phyloP scores from a whole-genome alignment of 64 coral and sea anemone genomes.

The Pocillopora damicornis region DNA sequence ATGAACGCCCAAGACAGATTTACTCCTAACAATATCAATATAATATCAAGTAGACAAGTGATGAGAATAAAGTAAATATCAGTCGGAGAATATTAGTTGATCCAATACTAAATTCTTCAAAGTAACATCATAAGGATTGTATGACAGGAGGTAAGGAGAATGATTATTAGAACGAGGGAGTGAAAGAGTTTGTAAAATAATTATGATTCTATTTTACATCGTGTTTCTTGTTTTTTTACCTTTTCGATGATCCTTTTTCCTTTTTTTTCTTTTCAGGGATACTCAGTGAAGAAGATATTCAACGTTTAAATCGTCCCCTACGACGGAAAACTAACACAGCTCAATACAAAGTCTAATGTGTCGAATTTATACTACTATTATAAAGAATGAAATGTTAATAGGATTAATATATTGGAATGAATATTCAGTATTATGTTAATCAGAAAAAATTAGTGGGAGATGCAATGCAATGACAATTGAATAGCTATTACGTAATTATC shows the following conservation, averaged over 20 bases:
- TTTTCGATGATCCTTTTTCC: too few species aligned
- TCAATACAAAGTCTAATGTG: background rate
- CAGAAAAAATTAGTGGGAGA: background rate
- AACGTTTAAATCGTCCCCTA: slow-evolving; percentile 44
- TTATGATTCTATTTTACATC: background rate
- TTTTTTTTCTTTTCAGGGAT: slow-evolving; percentile 46
- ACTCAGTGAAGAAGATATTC: slow-evolving; percentile 86
- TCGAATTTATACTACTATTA: background rate
- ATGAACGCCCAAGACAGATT: too few species aligned
- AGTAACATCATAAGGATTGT: too few species aligned
- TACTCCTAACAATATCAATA: too few species aligned
- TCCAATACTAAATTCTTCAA: too few species aligned
- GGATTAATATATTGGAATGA: background rate
- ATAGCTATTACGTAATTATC: too few species aligned
- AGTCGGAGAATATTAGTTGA: too few species aligned
- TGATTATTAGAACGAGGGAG: too few species aligned
- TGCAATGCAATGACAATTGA: background rate
- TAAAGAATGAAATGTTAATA: slow-evolving; percentile 3
- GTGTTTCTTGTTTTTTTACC: background rate
- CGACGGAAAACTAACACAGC: background rate
- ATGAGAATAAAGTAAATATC: too few species aligned
- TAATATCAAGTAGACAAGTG: too few species aligned
- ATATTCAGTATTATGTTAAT: background rate
- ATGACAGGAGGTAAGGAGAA: too few species aligned
- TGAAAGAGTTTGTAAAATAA: too few species aligned